Conservation (phyloP, 92 coral and sea anemone species). For the Muricea muricata region DNA sequence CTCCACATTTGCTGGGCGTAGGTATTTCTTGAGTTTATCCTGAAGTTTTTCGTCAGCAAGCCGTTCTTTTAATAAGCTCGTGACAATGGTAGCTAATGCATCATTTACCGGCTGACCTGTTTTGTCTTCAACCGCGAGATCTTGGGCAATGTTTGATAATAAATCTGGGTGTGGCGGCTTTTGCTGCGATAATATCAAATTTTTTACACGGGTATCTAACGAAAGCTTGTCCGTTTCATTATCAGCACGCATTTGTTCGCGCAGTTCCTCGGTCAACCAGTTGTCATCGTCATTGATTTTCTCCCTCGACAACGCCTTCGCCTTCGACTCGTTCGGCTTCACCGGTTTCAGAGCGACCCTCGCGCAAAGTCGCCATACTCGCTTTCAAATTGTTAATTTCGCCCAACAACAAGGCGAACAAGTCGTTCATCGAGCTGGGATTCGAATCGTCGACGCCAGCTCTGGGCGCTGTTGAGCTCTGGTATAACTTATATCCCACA, state of each 20-base stretch:
- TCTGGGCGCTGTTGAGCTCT: too few relatives aligned
- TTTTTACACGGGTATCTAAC: neutral
- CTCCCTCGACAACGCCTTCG: too few relatives aligned
- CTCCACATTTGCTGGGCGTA: slow-evolving; percentile 49
- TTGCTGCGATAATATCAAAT: neutral
- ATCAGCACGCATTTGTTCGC: neutral
- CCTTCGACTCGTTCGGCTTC: too few relatives aligned
- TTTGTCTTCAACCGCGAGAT: slow-evolving; percentile 59
- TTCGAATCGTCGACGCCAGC: too few relatives aligned
- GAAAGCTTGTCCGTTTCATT: neutral
- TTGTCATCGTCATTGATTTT: too few relatives aligned
- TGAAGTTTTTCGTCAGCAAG: slow-evolving; percentile 40
- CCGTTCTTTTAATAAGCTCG: slow-evolving; percentile 57
- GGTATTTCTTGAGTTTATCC: slow-evolving; percentile 56
- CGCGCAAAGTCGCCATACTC: too few relatives aligned
- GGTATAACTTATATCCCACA: too few relatives aligned
- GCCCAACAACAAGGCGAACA: too few relatives aligned
- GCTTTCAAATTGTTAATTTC: too few relatives aligned
- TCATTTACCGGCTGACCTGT: slow-evolving; percentile 57
- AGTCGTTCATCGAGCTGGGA: too few relatives aligned
- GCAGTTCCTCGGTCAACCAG: too few relatives aligned
- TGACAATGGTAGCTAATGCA: slow-evolving; percentile 54
- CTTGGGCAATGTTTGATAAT: slow-evolving; percentile 59
- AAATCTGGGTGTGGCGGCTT: neutral
- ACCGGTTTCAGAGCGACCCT: too few relatives aligned